A percentile compares a stretch with the other conserved stretches of the same genome.
Conservation (phyloP, 2,888 invertebrate genomes). For the Eretmocerus hayati region DNA sequence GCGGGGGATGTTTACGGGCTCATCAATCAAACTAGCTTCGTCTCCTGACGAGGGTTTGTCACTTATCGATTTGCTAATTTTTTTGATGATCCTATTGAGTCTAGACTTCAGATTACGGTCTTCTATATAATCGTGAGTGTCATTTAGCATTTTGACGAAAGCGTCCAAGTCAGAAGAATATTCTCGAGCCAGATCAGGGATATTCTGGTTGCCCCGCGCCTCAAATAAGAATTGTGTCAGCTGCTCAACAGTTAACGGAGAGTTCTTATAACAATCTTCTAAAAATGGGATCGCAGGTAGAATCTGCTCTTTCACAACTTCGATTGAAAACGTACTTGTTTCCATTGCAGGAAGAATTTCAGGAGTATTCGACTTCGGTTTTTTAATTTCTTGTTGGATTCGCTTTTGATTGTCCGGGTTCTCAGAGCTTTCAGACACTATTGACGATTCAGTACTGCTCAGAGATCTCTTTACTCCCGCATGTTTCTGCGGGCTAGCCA, state of each 20-base stretch:
- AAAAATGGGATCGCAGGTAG: not conserved
- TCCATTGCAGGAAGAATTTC: too few species aligned
- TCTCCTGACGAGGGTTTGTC: not conserved
- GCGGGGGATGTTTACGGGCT: not conserved
- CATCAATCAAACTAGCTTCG: not conserved
- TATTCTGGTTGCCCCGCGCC: not conserved
- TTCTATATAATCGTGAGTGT: not conserved
- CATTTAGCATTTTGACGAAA: not conserved
- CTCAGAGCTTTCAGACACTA: too few species aligned
- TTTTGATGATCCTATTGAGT: not conserved
- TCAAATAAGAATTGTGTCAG: not conserved
- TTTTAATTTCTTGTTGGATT: too few species aligned
- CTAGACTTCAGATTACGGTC: not conserved
- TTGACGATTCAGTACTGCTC: too few species aligned
- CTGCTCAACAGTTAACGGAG: not conserved
- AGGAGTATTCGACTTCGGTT: too few species aligned
- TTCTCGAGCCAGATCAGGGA: not conserved
- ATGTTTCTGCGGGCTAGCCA: too few species aligned
- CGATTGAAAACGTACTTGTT: too few species aligned
- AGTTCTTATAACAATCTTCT: not conserved
- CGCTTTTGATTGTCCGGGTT: too few species aligned
- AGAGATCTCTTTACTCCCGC: too few species aligned
- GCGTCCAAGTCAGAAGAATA: not conserved
- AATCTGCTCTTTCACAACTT: not conserved
- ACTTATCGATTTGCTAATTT: not conserved